phyloP scores from a whole-genome alignment of 1,140 invertebrate genomes.

The Littorina saxatilis region DNA sequence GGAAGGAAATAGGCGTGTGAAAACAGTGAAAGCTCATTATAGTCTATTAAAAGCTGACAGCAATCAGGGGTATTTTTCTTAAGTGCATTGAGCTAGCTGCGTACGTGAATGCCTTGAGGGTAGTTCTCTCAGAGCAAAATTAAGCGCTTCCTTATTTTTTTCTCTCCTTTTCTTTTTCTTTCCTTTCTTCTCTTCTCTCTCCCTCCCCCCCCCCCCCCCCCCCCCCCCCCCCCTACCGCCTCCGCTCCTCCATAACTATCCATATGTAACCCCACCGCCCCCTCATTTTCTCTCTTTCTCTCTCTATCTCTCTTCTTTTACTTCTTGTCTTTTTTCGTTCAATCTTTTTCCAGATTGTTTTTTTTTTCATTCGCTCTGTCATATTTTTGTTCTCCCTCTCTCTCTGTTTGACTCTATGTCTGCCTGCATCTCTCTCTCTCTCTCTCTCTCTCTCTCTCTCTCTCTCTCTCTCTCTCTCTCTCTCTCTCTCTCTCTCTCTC shows the following conservation, averaged over 20 bases:
- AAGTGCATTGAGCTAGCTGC: too few relatives aligned
- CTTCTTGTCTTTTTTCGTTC: constrained; percentile 8
- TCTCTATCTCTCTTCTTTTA: neutral
- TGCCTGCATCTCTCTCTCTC: neutral
- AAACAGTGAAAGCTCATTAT: too few relatives aligned
- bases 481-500: neutral
- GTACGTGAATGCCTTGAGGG: too few relatives aligned
- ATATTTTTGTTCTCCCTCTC: neutral
- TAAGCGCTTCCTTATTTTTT: neutral
- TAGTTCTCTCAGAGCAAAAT: too few relatives aligned
- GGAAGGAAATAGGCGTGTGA: too few relatives aligned
- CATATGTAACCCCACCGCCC: constrained; percentile 14
- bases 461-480: neutral
- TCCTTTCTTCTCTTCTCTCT: neutral
- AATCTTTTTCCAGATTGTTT: neutral
- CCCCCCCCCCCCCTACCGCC: neutral
- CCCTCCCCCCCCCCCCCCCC: neutral
- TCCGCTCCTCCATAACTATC: neutral
- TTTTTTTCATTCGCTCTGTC: neutral
- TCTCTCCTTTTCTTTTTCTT: neutral
- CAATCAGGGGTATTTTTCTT: too few relatives aligned
- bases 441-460: neutral
- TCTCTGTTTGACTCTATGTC: constrained; percentile 9
- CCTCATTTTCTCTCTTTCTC: neutral
- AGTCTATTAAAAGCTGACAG: too few relatives aligned